Base-by-base conservation (phyloP, 2,888 invertebrate genomes). In the Rhimphoctona megacephalus region DNA sequence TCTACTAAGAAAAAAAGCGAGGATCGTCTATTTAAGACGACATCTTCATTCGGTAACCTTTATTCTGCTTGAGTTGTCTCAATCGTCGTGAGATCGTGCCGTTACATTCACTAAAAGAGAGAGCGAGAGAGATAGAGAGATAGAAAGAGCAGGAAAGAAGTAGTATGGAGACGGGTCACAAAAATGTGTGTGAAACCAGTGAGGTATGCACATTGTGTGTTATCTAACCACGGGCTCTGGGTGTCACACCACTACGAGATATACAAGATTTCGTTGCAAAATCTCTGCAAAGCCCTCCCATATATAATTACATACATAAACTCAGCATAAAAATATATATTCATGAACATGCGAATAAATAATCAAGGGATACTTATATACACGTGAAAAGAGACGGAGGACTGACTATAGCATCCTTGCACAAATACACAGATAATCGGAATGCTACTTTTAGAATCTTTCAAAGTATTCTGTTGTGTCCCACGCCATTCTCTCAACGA, bases 161-260 rank as follows among this genome's bases (percentile, higher is more conserved):
- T 1, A 39, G n/a, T 7, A 36, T 61, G 19, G 54, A 67, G 76
- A 79, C 85, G 88, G 88, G 90, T 88, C 85, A 88, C 81, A 90
- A 91, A 92, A 90, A 92, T 90, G 72, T 89, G 90, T 89, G 89
- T 87, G 89, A 90, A 91, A 91, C 87, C 88, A 91, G 78, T 89
- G 87, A 86, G 91, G 89, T 91, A 91, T 92, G 90, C 85, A 91
- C 87, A 92, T 91, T 92, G 92, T 92, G 83, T 88, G 74, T 89
- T 86, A 79, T 86, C 85, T 74, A 88, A 86, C 73, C 33, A 39
- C 39, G 43, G 66, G 72, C 36, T 33, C 66, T 39, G 72, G 72
- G 72, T 73, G 61, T 69, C 82, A 82, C 66, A 66, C 5, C 33
- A n/a, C 14, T 39, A 30, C 36, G 72, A 39, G 52, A 79, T 73